phyloP scores from a whole-genome alignment of 2,113 vertebrate species.

The Hippocampus comes region DNA sequence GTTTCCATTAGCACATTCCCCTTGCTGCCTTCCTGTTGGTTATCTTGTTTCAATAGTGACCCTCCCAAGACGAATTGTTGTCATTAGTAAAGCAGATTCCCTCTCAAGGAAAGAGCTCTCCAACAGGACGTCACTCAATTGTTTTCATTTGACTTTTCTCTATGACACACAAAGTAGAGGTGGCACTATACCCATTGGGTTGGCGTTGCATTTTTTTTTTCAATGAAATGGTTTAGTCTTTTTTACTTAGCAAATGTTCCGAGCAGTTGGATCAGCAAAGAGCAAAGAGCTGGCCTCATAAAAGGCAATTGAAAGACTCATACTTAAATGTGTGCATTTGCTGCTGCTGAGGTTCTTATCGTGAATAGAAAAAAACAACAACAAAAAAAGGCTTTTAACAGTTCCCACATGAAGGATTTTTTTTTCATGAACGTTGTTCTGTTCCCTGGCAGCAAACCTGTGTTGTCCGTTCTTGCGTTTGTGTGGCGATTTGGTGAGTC shows the following conservation, averaged over 20 bases:
- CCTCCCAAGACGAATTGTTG: slow-evolving; percentile 43
- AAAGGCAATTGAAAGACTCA: slow-evolving; percentile 1
- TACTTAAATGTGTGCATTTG: slow-evolving; percentile 12
- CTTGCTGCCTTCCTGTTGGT: slow-evolving; percentile 20
- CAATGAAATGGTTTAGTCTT: slow-evolving; percentile 61
- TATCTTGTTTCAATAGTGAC: slow-evolving; percentile 48
- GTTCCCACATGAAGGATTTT: slow-evolving; percentile 2
- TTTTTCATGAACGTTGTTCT: no score
- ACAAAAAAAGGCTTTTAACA: slow-evolving; percentile 6
- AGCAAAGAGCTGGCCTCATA: slow-evolving; percentile 18
- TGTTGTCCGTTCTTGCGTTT: slow-evolving; percentile 29
- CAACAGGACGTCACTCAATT: slow-evolving; percentile 38
- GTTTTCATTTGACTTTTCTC: slow-evolving; percentile 64
- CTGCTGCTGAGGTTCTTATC: slow-evolving; percentile 20
- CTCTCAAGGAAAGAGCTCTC: slow-evolving; percentile 44
- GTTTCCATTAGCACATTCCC: slow-evolving; percentile 27
- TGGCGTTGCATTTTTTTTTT: slow-evolving; percentile 59
- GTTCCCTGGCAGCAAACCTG: neutral
- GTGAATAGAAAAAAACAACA: slow-evolving; percentile 10
- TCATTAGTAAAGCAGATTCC: slow-evolving; percentile 51
- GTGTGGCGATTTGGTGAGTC: slow-evolving; percentile 37
- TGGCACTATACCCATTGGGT: slow-evolving; percentile 45
- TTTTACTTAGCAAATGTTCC: slow-evolving; percentile 55
- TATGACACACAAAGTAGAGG: slow-evolving; percentile 50
- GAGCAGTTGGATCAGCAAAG: slow-evolving; percentile 24